Evolutionary conservation across 2,888 invertebrate genomes (phyloP).

Genomic region (Ceriagrion tenellum): DNA sequence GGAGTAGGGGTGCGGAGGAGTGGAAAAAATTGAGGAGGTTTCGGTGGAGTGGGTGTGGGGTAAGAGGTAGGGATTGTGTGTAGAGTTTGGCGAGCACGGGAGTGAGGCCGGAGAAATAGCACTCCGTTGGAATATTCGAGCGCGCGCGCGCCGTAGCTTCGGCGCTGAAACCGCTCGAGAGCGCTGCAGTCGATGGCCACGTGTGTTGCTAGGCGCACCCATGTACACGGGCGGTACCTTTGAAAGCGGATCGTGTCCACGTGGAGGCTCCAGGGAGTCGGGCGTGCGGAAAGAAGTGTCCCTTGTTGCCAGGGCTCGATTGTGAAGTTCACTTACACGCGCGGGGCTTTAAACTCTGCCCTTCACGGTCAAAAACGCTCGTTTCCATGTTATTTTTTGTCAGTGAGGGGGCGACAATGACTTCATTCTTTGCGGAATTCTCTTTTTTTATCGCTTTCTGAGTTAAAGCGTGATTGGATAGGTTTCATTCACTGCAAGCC

Average conservation of each 20-base stretch:
- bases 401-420: not conserved
- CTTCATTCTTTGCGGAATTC: no score
- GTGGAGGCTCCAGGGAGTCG: slow-evolving; percentile 1
- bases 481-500: no score
- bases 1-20: not conserved
- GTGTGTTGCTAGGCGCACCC: slow-evolving; percentile 68
- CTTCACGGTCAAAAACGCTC: not conserved
- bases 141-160: slow-evolving; percentile 45
- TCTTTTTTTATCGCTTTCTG: no score
- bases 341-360: not conserved
- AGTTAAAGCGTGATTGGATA: no score
- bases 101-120: not conserved
- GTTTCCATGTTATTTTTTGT: not conserved
- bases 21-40: slow-evolving; percentile 54
- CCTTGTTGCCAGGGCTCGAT: slow-evolving; percentile 34
- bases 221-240: slow-evolving; percentile 44
- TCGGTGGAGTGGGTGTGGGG: slow-evolving; percentile 1
- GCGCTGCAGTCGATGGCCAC: slow-evolving; percentile 53
- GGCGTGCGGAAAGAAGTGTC: not conserved
- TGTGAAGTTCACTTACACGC: not conserved
- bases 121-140: not conserved
- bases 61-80: not conserved
- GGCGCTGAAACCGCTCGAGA: slow-evolving; percentile 8
- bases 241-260: slow-evolving; percentile 29
- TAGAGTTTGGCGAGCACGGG: not conserved